Evolutionary conservation across 2,113 vertebrate species (phyloP), one percentile per base, ranked within the genome.

Genomic region (Ramphastos sulfuratus): DNA sequence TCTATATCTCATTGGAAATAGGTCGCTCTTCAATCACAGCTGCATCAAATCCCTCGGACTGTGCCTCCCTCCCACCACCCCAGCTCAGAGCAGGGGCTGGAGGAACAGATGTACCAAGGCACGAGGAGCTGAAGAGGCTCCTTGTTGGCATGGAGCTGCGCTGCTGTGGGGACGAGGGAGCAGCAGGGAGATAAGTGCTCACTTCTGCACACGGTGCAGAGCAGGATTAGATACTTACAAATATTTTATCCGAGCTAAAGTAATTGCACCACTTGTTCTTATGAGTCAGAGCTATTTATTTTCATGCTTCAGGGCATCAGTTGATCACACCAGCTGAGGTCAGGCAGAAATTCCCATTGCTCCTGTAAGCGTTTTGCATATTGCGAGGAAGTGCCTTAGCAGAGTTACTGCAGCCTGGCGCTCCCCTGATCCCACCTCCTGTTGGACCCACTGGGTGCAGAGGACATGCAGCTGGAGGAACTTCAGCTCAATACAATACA

Each of bases 281-380:
- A 95, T 95, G 94, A 96, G 96, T 96, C 94, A 96, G 91, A 95
- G 95, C 94, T 96, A 96, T 96, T 96, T 94, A 96, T 96, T 96
- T 95, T 96, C 95, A 96, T 96, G 93, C 96, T 96, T 96, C 91
- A 93, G 96, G 94, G 96, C 94, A 96, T 96, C 95, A 80, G 95
- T 93, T 96, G 96, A 96, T 96, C 94, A 91, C 92, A 94, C 94
- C 94, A 96, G 95, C 94, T 96, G 96, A 95, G 93, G 94, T 95
- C 92, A 96, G 95, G 95, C 93, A 96, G 91, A 96, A 96, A 96
- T 96, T 95, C 95, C 93, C 94, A 89, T 44, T 85, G 94, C 91
- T 96, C 94, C 95, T 91, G 64, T 19, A 85, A 93, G 82, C 46
- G 1, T 77, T 91, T 91, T 95, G 95, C 94, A 93, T 95, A 95